Evolutionary conservation across 2,888 invertebrate species (phyloP).

Genomic region (Acleris literana): DNA sequence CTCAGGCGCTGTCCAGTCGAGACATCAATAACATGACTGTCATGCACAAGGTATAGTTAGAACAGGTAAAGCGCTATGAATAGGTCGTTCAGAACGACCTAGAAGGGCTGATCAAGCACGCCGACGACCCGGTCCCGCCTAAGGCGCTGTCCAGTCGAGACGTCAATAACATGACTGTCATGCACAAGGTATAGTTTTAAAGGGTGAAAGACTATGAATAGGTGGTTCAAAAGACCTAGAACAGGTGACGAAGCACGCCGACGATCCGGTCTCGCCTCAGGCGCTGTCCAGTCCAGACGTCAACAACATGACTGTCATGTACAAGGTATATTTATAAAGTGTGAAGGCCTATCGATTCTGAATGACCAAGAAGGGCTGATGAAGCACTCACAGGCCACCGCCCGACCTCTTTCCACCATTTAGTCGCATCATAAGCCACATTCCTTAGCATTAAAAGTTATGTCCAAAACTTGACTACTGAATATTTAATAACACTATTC

Average conservation of each 20-base stretch:
- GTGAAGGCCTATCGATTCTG: too few species aligned
- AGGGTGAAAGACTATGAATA: too few species aligned
- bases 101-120: slow-evolving; percentile 80
- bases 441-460: too few species aligned
- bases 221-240: too few species aligned
- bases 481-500: too few species aligned
- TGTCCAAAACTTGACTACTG: too few species aligned
- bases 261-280: slow-evolving; percentile 87
- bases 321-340: slow-evolving; percentile 76
- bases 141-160: slow-evolving; percentile 91
- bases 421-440: too few species aligned
- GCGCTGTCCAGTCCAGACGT: slow-evolving; percentile 90
- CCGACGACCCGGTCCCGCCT: slow-evolving; percentile 87
- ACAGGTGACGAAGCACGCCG: slow-evolving; percentile 84
- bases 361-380: too few species aligned
- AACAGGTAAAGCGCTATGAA: too few species aligned
- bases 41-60: slow-evolving; percentile 88
- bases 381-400: too few species aligned
- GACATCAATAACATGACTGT: slow-evolving; percentile 92
- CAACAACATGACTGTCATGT: slow-evolving; percentile 93
- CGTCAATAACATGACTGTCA: slow-evolving; percentile 90
- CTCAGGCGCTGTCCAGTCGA: slow-evolving; percentile 88
- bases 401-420: too few species aligned
- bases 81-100: too few species aligned
- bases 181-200: slow-evolving; percentile 88